A percentile compares a stretch with the other conserved stretches of the same genome.
Evolutionary conservation across 2,888 invertebrate species (phyloP).

Genomic region (Plutella xylostella): DNA sequence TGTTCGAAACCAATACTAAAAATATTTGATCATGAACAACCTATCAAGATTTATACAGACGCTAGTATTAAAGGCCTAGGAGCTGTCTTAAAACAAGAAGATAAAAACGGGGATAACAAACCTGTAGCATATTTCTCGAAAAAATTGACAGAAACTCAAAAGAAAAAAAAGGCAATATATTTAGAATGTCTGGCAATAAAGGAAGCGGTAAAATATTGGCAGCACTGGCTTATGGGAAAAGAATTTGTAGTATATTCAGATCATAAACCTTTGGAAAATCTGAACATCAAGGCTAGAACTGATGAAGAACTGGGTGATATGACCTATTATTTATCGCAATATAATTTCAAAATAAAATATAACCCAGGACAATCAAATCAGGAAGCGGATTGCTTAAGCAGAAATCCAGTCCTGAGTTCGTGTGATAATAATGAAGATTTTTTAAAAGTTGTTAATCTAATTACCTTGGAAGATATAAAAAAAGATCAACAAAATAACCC

Average conservation of each 20-base stretch:
- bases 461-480: slow-evolving; percentile 10
- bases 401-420: slow-evolving; percentile 3
- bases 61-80: neutral
- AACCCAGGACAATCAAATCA: slow-evolving; percentile 2
- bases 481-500: slow-evolving; percentile 6
- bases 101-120: neutral
- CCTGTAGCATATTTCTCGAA: slow-evolving; percentile 3
- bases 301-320: slow-evolving; percentile 6
- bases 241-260: slow-evolving; percentile 19
- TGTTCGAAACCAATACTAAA: slow-evolving; percentile 3
- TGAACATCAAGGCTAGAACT: slow-evolving; percentile 8
- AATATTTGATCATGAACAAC: neutral
- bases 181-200: too few relatives aligned
- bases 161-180: slow-evolving; percentile 6
- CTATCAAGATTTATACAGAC: slow-evolving; percentile 2
- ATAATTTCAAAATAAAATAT: slow-evolving; percentile 6
- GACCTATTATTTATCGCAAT: slow-evolving; percentile 7
- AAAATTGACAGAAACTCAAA: slow-evolving; percentile 1
- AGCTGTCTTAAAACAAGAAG: slow-evolving; percentile 1
- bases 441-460: slow-evolving; percentile 8
- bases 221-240: slow-evolving; percentile 14
- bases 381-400: slow-evolving; percentile 6
- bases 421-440: slow-evolving; percentile 2
- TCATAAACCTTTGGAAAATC: slow-evolving; percentile 16
- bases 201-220: neutral